Conservation (phyloP, 1,140 invertebrate species). For the Cydia fagiglandana region DNA sequence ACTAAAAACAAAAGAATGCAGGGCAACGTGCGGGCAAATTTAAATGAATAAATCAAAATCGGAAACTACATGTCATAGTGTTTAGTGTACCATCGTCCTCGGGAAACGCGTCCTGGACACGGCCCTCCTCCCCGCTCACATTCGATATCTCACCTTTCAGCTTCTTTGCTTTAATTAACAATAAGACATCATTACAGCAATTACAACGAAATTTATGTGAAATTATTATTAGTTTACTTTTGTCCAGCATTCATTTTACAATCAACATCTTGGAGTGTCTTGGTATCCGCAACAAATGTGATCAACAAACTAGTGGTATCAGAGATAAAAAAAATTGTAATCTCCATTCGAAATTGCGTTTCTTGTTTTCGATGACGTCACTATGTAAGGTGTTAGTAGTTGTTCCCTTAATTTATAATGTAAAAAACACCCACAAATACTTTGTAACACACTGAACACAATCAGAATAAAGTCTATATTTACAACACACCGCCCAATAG, state of each 20-base stretch:
- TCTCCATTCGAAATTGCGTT: not conserved
- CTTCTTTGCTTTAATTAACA: slow-evolving; percentile 76
- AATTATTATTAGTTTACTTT: not conserved
- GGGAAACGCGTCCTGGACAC: slow-evolving; percentile 55
- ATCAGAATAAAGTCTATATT: no score
- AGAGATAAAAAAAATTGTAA: not conserved
- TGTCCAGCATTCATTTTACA: slow-evolving; percentile 15
- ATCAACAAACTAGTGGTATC: not conserved
- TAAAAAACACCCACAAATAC: no score
- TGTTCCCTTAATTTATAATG: no score
- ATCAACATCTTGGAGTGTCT: slow-evolving; percentile 5
- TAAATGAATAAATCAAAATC: slow-evolving; percentile 27
- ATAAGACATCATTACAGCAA: slow-evolving; percentile 48
- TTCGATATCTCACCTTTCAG: slow-evolving; percentile 66
- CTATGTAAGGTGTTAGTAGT: not conserved
- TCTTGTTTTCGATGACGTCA: not conserved
- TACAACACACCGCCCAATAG: no score
- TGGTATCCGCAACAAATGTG: slow-evolving; percentile 21
- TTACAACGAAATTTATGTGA: not conserved
- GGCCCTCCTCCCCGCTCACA: slow-evolving; percentile 61
- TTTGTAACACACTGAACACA: no score
- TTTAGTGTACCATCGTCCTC: slow-evolving; percentile 67
- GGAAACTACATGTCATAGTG: slow-evolving; percentile 9
- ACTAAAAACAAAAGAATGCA: slow-evolving; percentile 8
- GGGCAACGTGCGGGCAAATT: slow-evolving; percentile 35